phyloP scores from a whole-genome alignment of 2,888 invertebrate genomes.

The Trissolcus japonicus region DNA sequence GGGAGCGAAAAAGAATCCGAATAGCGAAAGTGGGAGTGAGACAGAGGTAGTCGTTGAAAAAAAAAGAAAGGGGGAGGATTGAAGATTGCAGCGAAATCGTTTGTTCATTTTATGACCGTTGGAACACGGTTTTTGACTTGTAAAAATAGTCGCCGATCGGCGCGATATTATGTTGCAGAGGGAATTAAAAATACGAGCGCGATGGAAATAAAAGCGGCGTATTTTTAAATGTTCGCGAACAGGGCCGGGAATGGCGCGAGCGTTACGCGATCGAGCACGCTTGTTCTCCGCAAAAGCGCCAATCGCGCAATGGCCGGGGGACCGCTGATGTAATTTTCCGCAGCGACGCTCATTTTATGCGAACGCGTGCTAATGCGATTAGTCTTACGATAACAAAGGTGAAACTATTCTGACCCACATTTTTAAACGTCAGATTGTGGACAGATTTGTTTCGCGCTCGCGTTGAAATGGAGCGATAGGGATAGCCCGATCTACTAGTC shows the following conservation, averaged over 20 bases:
- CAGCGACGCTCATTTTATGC: slow-evolving; percentile 22
- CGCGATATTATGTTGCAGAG: not conserved
- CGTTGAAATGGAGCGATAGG: not conserved
- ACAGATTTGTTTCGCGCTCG: slow-evolving; percentile 4
- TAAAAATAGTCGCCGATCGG: slow-evolving; percentile 14
- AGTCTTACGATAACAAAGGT: slow-evolving; percentile 26
- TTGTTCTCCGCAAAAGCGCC: slow-evolving; percentile 32
- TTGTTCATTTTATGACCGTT: no score
- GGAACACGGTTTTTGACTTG: not conserved
- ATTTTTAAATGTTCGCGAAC: slow-evolving; percentile 32
- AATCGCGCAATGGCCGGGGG: slow-evolving; percentile 40
- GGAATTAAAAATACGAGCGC: not conserved
- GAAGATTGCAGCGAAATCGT: no score
- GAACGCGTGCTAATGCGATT: slow-evolving; percentile 28
- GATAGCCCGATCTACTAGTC: no score
- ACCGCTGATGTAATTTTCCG: slow-evolving; percentile 40
- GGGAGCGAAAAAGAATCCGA: slow-evolving; percentile 8
- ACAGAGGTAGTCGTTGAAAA: no score
- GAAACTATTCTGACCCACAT: slow-evolving; percentile 28
- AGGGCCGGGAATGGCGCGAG: slow-evolving; percentile 26
- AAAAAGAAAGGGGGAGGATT: no score
- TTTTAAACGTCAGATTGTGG: slow-evolving; percentile 1
- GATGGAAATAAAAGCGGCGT: slow-evolving; percentile 35
- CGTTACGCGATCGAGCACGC: slow-evolving; percentile 44
- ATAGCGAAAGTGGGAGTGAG: no score